Conservation (phyloP, 1,140 invertebrate genomes). For the Lordiphosa clarofinis region DNA sequence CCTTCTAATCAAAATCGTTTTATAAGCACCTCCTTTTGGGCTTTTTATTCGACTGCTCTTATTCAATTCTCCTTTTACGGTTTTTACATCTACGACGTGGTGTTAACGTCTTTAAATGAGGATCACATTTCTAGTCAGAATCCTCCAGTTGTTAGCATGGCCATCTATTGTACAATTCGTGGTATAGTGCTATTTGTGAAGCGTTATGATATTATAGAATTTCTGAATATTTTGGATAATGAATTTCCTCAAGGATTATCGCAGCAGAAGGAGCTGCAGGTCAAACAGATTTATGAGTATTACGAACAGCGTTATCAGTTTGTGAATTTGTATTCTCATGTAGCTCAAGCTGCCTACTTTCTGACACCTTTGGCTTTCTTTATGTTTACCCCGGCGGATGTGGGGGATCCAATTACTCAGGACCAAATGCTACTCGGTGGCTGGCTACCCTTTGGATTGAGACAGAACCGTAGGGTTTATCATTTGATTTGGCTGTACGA, state of each 20-base stretch:
- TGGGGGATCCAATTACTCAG: slow-evolving; percentile 7
- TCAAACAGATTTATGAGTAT: slow-evolving; percentile 8
- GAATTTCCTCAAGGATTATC: slow-evolving; percentile 31
- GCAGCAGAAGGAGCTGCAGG: slow-evolving; percentile 8
- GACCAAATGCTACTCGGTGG: slow-evolving; percentile 42
- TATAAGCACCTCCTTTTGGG: slow-evolving; percentile 11
- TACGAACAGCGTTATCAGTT: slow-evolving; percentile 17
- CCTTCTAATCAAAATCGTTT: slow-evolving; percentile 13
- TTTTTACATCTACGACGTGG: slow-evolving; percentile 10
- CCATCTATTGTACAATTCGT: slow-evolving; percentile 34
- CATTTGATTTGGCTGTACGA: slow-evolving; percentile 28
- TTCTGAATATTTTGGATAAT: slow-evolving; percentile 33
- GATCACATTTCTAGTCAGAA: slow-evolving; percentile 16
- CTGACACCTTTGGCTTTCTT: slow-evolving; percentile 14
- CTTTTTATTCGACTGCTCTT: slow-evolving; percentile 7
- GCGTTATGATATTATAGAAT: slow-evolving; percentile 26
- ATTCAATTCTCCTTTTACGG: slow-evolving; percentile 9
- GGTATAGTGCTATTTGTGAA: slow-evolving; percentile 35
- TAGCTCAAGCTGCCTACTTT: slow-evolving; percentile 3
- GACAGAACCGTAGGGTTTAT: slow-evolving; percentile 23
- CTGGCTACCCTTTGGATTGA: slow-evolving; percentile 36
- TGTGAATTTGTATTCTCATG: slow-evolving; percentile 1
- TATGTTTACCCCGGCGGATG: slow-evolving; percentile 17
- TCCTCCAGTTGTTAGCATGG: slow-evolving; percentile 32
- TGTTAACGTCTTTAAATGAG: neutral